These are phyloP conservation scores for Sebastes taczanowskii DNA, from an alignment of 2,797 vertebrate genomes.

Conservation along the genomic window DNA sequence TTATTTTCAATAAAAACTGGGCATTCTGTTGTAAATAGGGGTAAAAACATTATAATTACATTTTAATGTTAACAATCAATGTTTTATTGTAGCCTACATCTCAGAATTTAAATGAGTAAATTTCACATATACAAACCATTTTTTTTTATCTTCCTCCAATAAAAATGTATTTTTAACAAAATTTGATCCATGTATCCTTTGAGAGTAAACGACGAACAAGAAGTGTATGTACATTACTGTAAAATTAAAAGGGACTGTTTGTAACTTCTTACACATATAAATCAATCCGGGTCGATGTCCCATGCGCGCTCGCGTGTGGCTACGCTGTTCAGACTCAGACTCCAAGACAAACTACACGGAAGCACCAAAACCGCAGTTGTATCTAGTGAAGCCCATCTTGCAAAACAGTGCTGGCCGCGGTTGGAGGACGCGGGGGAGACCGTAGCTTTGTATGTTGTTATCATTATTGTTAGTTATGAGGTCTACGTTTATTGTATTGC, in stretches of 20 bases:
- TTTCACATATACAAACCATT: neutral
- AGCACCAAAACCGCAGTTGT: no score
- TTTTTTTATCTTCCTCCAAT: neutral
- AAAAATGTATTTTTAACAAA: neutral
- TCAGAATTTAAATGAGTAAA: neutral
- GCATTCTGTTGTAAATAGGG: neutral
- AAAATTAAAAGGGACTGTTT: neutral
- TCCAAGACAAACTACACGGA: no score
- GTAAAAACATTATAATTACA: accelerated
- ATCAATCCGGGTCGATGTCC: no score
- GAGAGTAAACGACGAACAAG: neutral
- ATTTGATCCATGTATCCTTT: neutral
- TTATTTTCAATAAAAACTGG: neutral
- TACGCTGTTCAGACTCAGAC: no score
- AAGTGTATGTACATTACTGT: neutral
- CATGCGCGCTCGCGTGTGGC: no score
- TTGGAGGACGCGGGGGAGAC: no score
- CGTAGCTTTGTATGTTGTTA: neutral
- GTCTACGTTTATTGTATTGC: neutral
- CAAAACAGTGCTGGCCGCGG: no score
- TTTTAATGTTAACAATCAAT: neutral
- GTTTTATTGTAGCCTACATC: neutral
- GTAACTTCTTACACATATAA: no score
- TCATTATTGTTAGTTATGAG: accelerated
- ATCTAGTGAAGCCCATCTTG: no score